Percentiles rank a stretch among this genome's conserved stretches.
Evolutionary conservation across 2,797 vertebrate genomes (phyloP).

Genomic region (Acipenser oxyrinchus): DNA sequence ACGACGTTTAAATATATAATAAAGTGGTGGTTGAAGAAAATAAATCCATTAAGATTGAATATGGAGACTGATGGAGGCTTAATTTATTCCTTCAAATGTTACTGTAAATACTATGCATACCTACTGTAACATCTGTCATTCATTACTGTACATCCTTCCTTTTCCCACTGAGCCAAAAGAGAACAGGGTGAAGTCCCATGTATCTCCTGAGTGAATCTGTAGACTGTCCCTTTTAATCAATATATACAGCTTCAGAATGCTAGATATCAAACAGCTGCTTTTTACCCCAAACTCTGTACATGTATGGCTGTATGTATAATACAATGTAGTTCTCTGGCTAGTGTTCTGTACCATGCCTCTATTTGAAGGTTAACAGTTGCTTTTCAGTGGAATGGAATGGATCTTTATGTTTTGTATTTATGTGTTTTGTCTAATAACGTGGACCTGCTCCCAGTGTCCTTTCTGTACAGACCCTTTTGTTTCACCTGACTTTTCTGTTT

Average conservation of each 20-base stretch:
- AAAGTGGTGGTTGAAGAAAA: too few relatives aligned
- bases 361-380: background rate
- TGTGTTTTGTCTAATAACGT: too few relatives aligned
- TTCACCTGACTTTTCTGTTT: constrained; percentile 29
- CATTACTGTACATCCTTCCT: too few relatives aligned
- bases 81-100: too few relatives aligned
- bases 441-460: constrained; percentile 7
- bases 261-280: background rate
- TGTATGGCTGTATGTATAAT: too few relatives aligned
- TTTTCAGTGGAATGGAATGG: background rate
- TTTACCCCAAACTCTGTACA: background rate
- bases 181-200: background rate
- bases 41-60: background rate
- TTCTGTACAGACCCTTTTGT: background rate
- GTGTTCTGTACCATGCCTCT: background rate
- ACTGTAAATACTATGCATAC: too few relatives aligned
- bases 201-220: background rate
- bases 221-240: background rate
- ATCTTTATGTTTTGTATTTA: background rate
- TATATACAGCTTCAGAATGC: constrained; percentile 17
- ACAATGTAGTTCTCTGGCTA: too few relatives aligned
- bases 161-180: background rate
- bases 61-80: background rate
- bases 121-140: too few relatives aligned
- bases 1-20: background rate